Conservation (phyloP, 92 coral and sea anemone species). For the Palythoa grandis region DNA sequence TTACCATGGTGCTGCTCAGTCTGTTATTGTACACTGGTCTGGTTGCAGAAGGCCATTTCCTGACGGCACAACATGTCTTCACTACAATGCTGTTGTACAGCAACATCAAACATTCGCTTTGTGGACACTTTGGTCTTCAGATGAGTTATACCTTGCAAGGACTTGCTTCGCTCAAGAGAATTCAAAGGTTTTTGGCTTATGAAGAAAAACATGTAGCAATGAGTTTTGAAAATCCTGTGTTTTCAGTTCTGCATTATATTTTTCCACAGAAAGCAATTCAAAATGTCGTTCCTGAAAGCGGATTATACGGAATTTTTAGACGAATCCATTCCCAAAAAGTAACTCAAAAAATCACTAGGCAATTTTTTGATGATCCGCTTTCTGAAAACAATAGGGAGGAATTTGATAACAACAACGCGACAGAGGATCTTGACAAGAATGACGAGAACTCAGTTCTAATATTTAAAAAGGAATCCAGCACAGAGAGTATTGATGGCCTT, state of each 20-base stretch:
- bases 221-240: conserved; percentile 41
- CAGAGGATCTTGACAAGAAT: neutral
- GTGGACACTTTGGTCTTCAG: conserved; percentile 44
- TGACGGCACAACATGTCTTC: conserved; percentile 30
- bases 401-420: neutral
- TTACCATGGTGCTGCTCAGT: conserved; percentile 31
- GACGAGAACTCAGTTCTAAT: neutral
- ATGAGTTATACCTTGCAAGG: conserved; percentile 36
- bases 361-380: neutral
- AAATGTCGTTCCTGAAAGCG: conserved; percentile 28
- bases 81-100: conserved; percentile 35
- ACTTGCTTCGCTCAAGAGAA: conserved; percentile 33
- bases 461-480: neutral
- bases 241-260: conserved; percentile 39
- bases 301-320: conserved; percentile 26
- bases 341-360: no score
- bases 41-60: conserved; percentile 19
- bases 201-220: conserved; percentile 19
- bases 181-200: conserved; percentile 27
- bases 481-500: neutral
- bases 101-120: conserved; percentile 34
- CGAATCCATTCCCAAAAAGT: conserved; percentile 30
- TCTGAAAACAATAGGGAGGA: neutral
- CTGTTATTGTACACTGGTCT: conserved; percentile 30
- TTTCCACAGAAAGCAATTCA: conserved; percentile 9